Base-by-base conservation (phyloP, 2,797 vertebrate genomes). In the Garrulus glandarius region DNA sequence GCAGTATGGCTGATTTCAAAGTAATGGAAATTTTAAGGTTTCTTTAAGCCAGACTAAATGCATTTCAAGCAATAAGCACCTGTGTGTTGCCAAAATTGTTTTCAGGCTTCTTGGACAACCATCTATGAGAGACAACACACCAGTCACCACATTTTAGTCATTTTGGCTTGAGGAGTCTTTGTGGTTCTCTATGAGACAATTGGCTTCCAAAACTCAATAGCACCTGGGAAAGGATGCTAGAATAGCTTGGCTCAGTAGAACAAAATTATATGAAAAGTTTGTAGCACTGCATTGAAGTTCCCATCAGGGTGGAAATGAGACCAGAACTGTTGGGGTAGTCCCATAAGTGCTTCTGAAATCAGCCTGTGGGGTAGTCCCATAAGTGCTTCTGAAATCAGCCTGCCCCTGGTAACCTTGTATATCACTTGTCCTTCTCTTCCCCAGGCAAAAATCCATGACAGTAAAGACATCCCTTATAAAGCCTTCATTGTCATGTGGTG, bases 401-500 rank as follows among this genome's bases (percentile, higher is more conserved):
- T 74, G 23, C 17, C 34, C 12, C 44, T 39, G 17, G 13, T 56
- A 55, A 78, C 44, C 13, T 68, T 36, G 21, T 26, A 21, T 26
- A 22, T 39, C 14, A 16, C 18, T 46, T 34, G 13, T 49, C 50
- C 44, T 74, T 52, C 22, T 82, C 9, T 43, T 89, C 14, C 13
- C 11, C 29, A 44, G 14, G 44, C 15, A 91, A 88, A 94, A 59
- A 24, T 19, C 47, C 5, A 16, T 8, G 26, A 23, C 15, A n/a
- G 15, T 17, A 63, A 68, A 49, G 22, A 36, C 6, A 46, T 43
- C 18, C 12, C 16, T 37, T 55, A 14, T 14, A 47, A 94, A 89
- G 21, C 18, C 47, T 82, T 65, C 5, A 4, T 18, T 41, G 20
- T 27, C 13, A 7, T 3, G 1, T 2, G 0, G 20, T 16, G 1